Evolutionary conservation across 2,113 vertebrate genomes (phyloP), one percentile per base, ranked within the genome.

Genomic region (Sphaerodactylus townsendi): DNA sequence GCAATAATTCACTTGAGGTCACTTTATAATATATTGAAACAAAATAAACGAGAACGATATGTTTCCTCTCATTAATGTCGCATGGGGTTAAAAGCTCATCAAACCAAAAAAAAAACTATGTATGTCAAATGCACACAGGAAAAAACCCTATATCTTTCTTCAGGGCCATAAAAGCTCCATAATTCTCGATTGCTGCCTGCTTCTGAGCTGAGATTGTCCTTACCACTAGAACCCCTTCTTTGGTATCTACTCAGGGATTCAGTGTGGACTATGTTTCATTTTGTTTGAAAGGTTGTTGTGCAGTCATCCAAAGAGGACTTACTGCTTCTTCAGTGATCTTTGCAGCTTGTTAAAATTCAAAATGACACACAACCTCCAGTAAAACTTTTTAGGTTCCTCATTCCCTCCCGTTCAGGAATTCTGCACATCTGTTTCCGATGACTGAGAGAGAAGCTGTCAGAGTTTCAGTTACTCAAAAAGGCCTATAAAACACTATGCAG

Each of bases 371-470:
- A 77, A 84, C 84, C 44, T 48, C 56, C 14, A 44, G 46, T 72
- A 73, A 86, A 78, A 85, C 59, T 72, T 56, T 56, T 78, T 39
- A 39, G 62, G 84, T 90, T 86, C 44, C 59, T 53, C 77, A 2
- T n/a, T 37, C 83, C 13, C 39, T 44, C 59, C 28, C 17, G 48
- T 83, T 53, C 76, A 86, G 90, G 86, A 91, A 89, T 92, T 65
- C 37, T 48, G 23, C 86, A 93, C 93, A 93, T 90, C 79, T 94
- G 92, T 92, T 93, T 92, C 92, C 77, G 82, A 93, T 95, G 92
- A 94, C 75, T 83, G 33, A 21, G 10, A 75, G 88, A 90, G 82
- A 87, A 88, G 86, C 85, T 92, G 92, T 93, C 94, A 93, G 85
- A 87, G 88, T 92, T 92, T 93, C 92, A 84, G 89, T 94, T 93